Percentiles rank a stretch among this genome's conserved stretches.
phyloP scores from a whole-genome alignment of 2,113 vertebrate species.

The Pandion haliaetus region DNA sequence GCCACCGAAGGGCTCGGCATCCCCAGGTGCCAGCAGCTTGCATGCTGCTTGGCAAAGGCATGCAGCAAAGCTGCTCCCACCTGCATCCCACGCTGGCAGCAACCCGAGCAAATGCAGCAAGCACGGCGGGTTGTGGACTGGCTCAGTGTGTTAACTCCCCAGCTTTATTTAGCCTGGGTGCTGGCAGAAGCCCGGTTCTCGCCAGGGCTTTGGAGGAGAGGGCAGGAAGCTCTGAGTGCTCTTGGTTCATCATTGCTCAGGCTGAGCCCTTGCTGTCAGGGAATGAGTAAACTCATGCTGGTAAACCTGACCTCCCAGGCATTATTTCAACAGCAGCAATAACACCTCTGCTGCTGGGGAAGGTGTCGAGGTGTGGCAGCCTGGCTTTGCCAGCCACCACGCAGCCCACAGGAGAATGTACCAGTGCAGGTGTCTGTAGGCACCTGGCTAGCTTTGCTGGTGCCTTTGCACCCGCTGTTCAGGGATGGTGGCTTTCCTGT shows the following conservation, averaged over 20 bases:
- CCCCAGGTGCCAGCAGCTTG: neutral
- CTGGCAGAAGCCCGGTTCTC: neutral
- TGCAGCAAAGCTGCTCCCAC: neutral
- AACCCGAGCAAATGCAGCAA: neutral
- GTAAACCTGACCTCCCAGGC: neutral
- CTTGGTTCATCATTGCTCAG: neutral
- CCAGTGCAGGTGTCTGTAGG: neutral
- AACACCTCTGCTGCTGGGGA: neutral
- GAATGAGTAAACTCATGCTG: neutral
- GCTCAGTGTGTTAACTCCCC: neutral
- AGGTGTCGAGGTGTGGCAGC: neutral
- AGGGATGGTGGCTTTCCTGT: neutral
- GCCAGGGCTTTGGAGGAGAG: neutral
- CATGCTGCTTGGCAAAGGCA: neutral
- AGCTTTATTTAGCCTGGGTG: neutral
- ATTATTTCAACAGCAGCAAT: neutral
- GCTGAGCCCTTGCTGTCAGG: neutral
- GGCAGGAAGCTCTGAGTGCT: neutral
- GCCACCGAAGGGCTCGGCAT: neutral
- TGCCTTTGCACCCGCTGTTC: neutral
- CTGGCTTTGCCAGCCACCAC: fast-evolving
- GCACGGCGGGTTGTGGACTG: fast-evolving
- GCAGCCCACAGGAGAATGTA: neutral
- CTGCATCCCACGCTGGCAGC: fast-evolving
- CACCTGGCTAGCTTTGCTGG: fast-evolving